A percentile compares a stretch with the other conserved stretches of the same genome.
Conservation (phyloP, 1,140 invertebrate species). For the Pentalonia nigronervosa region DNA sequence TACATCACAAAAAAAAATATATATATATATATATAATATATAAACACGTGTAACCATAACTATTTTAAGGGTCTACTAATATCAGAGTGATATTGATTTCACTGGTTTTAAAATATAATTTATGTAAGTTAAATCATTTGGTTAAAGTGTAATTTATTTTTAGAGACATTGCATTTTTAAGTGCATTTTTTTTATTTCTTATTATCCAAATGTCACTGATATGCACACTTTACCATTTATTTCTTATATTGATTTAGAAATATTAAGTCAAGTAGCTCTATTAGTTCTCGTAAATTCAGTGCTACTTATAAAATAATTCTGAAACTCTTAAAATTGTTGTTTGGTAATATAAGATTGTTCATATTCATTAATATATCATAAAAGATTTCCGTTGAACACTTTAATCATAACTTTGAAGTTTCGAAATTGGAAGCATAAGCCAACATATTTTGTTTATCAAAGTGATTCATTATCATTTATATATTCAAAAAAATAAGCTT, state of each 20-base stretch:
- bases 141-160: not conserved
- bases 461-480: not conserved
- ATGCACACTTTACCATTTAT: too few relatives aligned
- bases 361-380: not conserved
- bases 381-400: not conserved
- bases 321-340: not conserved
- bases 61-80: not conserved
- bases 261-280: not conserved
- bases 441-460: not conserved
- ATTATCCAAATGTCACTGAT: not conserved
- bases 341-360: not conserved
- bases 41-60: not conserved
- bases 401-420: not conserved
- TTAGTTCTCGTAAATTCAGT: not conserved
- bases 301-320: not conserved
- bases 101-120: not conserved
- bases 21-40: too few relatives aligned
- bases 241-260: not conserved
- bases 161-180: not conserved
- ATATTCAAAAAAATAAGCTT: not conserved
- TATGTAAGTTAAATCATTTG: too few relatives aligned
- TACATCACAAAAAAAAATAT: not conserved
- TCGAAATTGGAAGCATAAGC: not conserved
- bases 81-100: not conserved
- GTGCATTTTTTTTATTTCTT: not conserved